Evolutionary conservation across 2,797 vertebrate species (phyloP), one percentile per base, ranked within the genome.

Genomic region (Esox masquinongy): DNA sequence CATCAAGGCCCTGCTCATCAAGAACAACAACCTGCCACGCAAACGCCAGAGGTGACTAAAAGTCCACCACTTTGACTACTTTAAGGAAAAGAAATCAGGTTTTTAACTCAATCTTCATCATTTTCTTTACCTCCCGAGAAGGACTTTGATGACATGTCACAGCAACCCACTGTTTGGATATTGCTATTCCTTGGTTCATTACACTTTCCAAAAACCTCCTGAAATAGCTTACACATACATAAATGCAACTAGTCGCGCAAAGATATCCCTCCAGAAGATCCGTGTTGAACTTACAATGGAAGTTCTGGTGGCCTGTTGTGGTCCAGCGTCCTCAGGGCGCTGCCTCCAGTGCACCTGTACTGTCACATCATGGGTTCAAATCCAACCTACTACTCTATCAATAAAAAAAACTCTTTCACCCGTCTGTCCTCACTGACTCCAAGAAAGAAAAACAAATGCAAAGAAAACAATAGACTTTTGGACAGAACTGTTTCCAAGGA

Each of bases 11-110:
- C 93, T 99, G 85, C 95, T 99, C 14, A 99, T 99, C 91, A 99
- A 99, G 89, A 99, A 99, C 93, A 99, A 99, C 93, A 99, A 96
- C 90, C 95, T 98, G 51, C 97, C 97, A 0, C 93, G 97, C 0
- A 98, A 98, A 76, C 91, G 97, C 66, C 97, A 99, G 83, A 98
- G 97, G 97, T 98, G 74, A 36, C 50, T 61, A 68, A 26, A 77
- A 36, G 22, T 26, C 56, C 22, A 61, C 56, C 4, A 12, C 22
- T 24, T 61, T 61, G 1, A 11, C 43, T 5, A 24, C 19, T 61
- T 53, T 53, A 17, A 53, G 29, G 3, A 31, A 31, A 61, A 24
- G 22, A 61, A 12, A 61, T 61, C 11, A 1, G 1, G 22, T 61
- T 61, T 61, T 61, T 61, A 61, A 22, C 56, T 24, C 22, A 61